Evolutionary conservation across 2,113 vertebrate genomes (phyloP).

Genomic region (Neotragus pygmaeus): DNA sequence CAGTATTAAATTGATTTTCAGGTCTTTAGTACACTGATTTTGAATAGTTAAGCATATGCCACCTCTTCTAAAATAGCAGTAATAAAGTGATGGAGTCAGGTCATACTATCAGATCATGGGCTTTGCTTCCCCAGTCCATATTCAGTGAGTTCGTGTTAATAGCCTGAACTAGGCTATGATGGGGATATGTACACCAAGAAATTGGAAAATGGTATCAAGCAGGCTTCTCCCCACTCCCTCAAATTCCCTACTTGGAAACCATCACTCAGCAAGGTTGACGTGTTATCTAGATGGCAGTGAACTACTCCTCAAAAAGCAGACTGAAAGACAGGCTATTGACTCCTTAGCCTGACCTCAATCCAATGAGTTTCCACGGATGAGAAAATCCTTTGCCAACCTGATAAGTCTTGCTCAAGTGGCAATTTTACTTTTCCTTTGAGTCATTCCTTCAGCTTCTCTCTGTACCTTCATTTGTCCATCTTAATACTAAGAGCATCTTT

Average conservation of each 20-base stretch:
- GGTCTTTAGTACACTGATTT: neutral
- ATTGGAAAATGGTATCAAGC: neutral
- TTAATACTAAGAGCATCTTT: neutral
- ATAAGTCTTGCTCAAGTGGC: neutral
- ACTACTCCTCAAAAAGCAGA: neutral
- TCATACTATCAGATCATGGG: fast-evolving
- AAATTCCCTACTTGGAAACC: neutral
- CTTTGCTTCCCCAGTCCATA: neutral
- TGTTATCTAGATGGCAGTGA: neutral
- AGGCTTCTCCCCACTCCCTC: neutral
- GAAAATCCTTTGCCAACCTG: neutral
- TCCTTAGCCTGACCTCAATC: neutral
- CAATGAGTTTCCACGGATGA: neutral
- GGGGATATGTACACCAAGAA: neutral
- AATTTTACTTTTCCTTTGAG: neutral
- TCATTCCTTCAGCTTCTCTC: neutral
- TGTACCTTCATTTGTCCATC: neutral
- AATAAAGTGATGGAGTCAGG: fast-evolving
- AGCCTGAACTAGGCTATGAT: neutral
- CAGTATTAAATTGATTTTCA: neutral
- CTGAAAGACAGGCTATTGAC: neutral
- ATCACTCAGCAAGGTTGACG: neutral
- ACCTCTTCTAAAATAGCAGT: neutral
- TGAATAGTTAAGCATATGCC: neutral
- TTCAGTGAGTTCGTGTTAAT: neutral